Percentiles rank a stretch among this genome's conserved stretches.
phyloP scores from a whole-genome alignment of 2,113 vertebrate genomes.

The Silurus glanis region DNA sequence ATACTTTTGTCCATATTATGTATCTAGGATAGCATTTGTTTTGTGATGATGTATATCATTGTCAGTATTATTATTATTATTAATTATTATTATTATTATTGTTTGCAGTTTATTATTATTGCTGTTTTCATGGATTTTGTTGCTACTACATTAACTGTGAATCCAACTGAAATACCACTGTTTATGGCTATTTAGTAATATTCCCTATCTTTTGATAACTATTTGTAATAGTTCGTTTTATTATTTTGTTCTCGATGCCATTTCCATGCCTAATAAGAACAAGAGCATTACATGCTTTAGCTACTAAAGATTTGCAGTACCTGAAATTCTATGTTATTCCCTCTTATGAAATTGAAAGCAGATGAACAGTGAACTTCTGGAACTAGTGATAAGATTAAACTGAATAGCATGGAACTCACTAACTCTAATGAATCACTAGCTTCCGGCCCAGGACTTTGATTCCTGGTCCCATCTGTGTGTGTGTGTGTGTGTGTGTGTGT shows the following conservation, averaged over 20 bases:
- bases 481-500: slow-evolving; percentile 32
- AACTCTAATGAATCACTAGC: slow-evolving; percentile 8
- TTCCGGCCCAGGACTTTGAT: slow-evolving; percentile 28
- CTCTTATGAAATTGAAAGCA: background rate
- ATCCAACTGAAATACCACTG: background rate
- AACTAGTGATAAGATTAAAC: slow-evolving; percentile 50
- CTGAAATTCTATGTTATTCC: background rate
- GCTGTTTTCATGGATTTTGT: background rate
- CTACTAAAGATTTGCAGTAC: background rate
- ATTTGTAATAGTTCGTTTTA: background rate
- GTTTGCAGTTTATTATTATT: background rate
- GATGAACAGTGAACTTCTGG: slow-evolving; percentile 52
- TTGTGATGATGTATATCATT: background rate
- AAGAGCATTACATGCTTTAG: background rate
- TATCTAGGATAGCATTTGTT: background rate
- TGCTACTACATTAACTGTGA: background rate
- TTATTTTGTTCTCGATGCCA: background rate
- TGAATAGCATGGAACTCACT: slow-evolving; percentile 45
- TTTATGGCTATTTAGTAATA: background rate
- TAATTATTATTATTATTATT: background rate
- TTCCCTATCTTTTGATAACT: background rate
- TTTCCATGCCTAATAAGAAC: background rate
- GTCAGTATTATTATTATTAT: background rate
- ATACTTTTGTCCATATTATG: too few species aligned
- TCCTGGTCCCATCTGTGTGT: slow-evolving; percentile 49